Base-by-base conservation (phyloP, 2,797 vertebrate genomes). In the Coccyzus lansbergi region DNA sequence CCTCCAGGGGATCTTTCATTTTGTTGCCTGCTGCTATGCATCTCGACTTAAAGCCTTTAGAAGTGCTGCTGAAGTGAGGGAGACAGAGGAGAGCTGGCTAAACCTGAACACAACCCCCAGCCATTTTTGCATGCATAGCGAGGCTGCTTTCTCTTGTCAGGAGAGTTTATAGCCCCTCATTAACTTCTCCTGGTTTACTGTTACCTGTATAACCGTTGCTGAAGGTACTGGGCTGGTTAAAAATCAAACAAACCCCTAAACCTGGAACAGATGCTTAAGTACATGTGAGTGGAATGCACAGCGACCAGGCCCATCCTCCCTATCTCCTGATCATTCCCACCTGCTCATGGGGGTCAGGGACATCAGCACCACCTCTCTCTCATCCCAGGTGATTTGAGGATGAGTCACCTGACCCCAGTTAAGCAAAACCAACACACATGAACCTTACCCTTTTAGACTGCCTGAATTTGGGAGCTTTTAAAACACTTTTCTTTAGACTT, bases 11-110 rank as follows among this genome's bases (percentile, higher is more conserved):
- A 69, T 67, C 49, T 34, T 91, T 92, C 52, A 20, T 83, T 94
- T 86, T 82, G 67, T 25, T 90, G 42, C 88, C 55, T 52, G 59
- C 86, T 92, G 65, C 77, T 94, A 9, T 9, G 44, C 19, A 72
- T 78, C 82, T 78, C 72, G 86, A 86, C 34, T 78, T 65, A 36
- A 75, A 86, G 62, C 77, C 62, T 88, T 83, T 82, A 90, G n/a
- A 93, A 83, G 26, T 8, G 0, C n/a, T 5, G n/a, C 31, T 52
- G 87, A 44, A 78, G 58, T 56, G 84, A 83, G 68, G 72, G 38
- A 85, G 77, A 85, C n/a, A 40, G 56, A 92, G 58, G 49, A 69
- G 46, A 89, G 79, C 76, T 86, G 89, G 48, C 0, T 0, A 52
- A 91, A 65, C 70, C 11, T 15, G 33, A 83, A 21, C 83, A 65